Percentiles rank a stretch among this genome's conserved stretches.
Conservation (phyloP, 2,113 vertebrate species). For the Oreochromis spilurus region DNA sequence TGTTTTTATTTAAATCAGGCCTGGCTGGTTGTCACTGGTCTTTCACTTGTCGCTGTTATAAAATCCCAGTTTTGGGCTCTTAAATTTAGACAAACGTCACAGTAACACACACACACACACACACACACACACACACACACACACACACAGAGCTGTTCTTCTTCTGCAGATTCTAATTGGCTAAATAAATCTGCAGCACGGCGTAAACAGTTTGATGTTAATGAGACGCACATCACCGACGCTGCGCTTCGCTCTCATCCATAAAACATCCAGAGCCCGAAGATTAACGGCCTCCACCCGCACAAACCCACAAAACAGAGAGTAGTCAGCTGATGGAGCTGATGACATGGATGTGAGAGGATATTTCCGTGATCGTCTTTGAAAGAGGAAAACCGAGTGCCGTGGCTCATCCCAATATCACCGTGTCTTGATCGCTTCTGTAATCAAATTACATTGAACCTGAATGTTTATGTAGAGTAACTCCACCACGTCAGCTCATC, state of each 20-base stretch:
- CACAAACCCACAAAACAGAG: background rate
- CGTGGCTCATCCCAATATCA: background rate
- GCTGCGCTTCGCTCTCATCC: background rate
- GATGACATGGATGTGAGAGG: background rate
- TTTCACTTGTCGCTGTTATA: too few species aligned
- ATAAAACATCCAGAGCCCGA: background rate
- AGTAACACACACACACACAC: accelerated
- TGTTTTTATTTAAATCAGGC: too few species aligned
- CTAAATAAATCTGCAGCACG: background rate
- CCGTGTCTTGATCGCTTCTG: accelerated
- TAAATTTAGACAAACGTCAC: too few species aligned
- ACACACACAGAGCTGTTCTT: background rate
- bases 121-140: accelerated
- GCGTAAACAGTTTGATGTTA: background rate
- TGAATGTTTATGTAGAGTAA: accelerated
- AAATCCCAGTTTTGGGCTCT: background rate
- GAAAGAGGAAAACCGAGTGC: background rate
- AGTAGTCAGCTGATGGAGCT: background rate
- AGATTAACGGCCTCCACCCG: background rate
- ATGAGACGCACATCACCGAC: background rate
- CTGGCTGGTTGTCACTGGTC: too few species aligned
- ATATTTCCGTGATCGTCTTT: background rate
- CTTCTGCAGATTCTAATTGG: background rate
- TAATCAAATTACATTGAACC: background rate
- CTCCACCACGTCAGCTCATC: background rate